Base-by-base conservation (phyloP, 2,888 invertebrate species). In the Thalpophila matura region DNA sequence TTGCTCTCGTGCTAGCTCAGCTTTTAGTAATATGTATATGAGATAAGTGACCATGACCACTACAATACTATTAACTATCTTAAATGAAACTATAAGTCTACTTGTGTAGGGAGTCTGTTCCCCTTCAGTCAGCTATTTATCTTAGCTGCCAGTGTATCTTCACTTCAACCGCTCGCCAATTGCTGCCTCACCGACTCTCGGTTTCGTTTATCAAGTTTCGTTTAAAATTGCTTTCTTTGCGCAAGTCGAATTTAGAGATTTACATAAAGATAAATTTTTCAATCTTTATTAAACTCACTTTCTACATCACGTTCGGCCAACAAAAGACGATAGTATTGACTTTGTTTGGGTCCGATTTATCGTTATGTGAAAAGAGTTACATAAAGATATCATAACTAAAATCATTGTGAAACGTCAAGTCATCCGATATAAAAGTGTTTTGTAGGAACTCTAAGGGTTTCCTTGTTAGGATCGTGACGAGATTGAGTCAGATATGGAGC, bases 401-500 rank as follows among this genome's bases (percentile, higher is more conserved):
- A 76, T 74, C 74, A 37, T 50, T 57, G 65, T 67, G 81, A 86
- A 87, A 80, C 78, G 87, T 83, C 84, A 77, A 86, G 84, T 89
- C 89, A 91, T 82, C 83, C 80, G 75, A 76, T 77, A 82, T 86
- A 82, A 82, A 86, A 86, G 84, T 86, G 85, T 89, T 88, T 88
- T 85, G 86, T 88, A 86, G 77, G 46, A 69, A 68, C 71, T 61
- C 33, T 78, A 50, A 86, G 83, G 82, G 82, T 88, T 88, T 83
- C 86, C 90, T 91, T 86, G 88, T 90, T 89, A 77, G 85, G 86
- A 82, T 91, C 92, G 92, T 92, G 92, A 91, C 88, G 79, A 91
- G 91, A 92, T 91, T 80, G 73, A 80, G 78, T 82, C 80, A 71
- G 91, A 91, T 91, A 90, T 87, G 79, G 60, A 74, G 56, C 59